Evolutionary conservation across 2,113 vertebrate species (phyloP).

Genomic region (Psammodynastes pulverulentus): DNA sequence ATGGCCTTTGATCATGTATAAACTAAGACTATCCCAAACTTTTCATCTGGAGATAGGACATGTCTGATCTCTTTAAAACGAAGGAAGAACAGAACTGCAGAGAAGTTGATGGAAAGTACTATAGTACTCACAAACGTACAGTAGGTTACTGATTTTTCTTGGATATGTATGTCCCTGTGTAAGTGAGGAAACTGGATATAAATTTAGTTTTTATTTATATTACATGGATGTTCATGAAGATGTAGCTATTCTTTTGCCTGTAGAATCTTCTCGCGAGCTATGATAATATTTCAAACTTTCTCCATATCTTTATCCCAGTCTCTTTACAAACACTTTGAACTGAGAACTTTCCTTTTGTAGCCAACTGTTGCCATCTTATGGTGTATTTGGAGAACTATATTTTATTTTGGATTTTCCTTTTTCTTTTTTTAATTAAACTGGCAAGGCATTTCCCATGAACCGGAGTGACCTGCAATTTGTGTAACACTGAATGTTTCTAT

Average conservation of each 20-base stretch:
- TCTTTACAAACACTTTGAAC: neutral
- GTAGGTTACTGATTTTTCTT: neutral
- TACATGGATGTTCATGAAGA: neutral
- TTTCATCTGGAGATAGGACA: neutral
- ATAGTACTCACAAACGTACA: neutral
- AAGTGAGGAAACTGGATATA: neutral
- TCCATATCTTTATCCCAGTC: neutral
- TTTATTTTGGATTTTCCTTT: neutral
- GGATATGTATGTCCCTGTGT: neutral
- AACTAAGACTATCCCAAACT: neutral
- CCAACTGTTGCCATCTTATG: neutral
- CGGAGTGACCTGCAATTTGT: neutral
- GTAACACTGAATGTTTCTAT: neutral
- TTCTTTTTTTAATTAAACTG: neutral
- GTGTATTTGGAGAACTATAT: neutral
- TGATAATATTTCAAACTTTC: neutral
- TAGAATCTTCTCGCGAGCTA: neutral
- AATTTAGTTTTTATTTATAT: neutral
- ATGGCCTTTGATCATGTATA: neutral
- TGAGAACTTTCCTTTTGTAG: neutral
- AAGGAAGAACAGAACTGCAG: neutral
- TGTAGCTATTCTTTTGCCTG: neutral
- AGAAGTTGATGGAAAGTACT: neutral
- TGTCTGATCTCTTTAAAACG: neutral
- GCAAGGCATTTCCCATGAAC: neutral